Percentiles rank a stretch among this genome's conserved stretches.
These are phyloP conservation scores for Tillus elongatus DNA, from an alignment of 2,888 invertebrate genomes.

Conservation along the genomic window DNA sequence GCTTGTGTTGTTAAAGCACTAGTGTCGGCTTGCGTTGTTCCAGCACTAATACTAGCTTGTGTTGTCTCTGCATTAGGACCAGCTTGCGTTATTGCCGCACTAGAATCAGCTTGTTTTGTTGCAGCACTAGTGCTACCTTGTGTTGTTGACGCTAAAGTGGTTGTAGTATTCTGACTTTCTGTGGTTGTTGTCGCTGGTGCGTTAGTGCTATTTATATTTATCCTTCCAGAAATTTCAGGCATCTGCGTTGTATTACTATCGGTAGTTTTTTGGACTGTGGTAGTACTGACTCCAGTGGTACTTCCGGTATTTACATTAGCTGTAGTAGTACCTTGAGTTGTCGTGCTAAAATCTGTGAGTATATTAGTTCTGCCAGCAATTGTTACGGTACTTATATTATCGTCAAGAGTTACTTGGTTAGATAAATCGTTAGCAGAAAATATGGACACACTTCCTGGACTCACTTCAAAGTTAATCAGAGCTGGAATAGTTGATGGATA, in stretches of 20 bases:
- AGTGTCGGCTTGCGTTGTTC: too few relatives aligned
- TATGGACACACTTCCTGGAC: conserved; percentile 37
- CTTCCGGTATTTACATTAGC: too few relatives aligned
- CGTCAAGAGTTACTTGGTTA: conserved; percentile 43
- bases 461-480: conserved; percentile 35
- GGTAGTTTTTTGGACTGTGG: conserved; percentile 10
- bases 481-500: conserved; percentile 33
- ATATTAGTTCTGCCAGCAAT: conserved; percentile 46
- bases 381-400: conserved; percentile 47
- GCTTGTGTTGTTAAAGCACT: too few relatives aligned
- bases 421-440: conserved; percentile 38
- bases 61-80: conserved; percentile 6
- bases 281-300: too few relatives aligned
- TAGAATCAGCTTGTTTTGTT: conserved; percentile 10
- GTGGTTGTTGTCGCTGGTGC: conserved; percentile 17
- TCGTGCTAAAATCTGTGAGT: conserved; percentile 21
- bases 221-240: too few relatives aligned
- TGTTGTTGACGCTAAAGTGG: conserved; percentile 6
- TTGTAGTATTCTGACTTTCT: too few relatives aligned
- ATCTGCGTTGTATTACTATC: too few relatives aligned
- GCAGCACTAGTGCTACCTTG: conserved; percentile 7
- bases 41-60: conserved; percentile 7
- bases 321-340: conserved; percentile 9
- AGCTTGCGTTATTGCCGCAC: too few relatives aligned
- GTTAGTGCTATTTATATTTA: conserved; percentile 6